Evolutionary conservation across 2,888 invertebrate genomes (phyloP), one percentile per base, ranked within the genome.

Genomic region (Caenorhabditis drosophilae): DNA sequence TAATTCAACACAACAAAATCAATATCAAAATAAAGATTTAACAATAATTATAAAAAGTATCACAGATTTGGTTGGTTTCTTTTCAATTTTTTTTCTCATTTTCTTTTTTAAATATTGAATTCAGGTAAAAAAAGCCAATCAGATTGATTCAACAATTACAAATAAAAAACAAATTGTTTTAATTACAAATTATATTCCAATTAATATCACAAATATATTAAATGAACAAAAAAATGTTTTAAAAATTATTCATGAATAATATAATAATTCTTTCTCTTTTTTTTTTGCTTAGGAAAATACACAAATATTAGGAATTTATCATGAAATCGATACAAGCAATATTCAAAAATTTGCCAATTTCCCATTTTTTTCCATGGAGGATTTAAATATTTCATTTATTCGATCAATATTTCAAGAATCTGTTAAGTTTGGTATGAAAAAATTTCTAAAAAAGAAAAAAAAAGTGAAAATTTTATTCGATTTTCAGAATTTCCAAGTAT

Each of bases 101-200:
- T n/a, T n/a, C n/a, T n/a, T n/a, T n/a, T n/a, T n/a, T n/a, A n/a
- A n/a, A n/a, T 22, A 20, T 18, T 9, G 7, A 16, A 16, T 57
- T 34, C 41, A 68, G 68, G 48, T 71, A 0, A 46, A 51, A 25
- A 62, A 62, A 20, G 62, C 67, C 44, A 75, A 75, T 51, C 70
- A 63, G 26, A 56, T 59, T 34, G 68, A 68, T 6, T 7, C 38
- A 12, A 64, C 68, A 1, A 62, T 67, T 1, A 56, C 53, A 22
- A 34, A 50, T 22, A 75, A 75, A 38, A 75, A 75, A 35, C 69
- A 71, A 50, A 60, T 75, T 2, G 69, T 73, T 2, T 40, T 75
- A 9, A 22, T 75, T 2, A 73, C 73, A 2, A 61, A 75, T 42
- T 72, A 75, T 40, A 52, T 63, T 6, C 70, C 62, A 16, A 16